Evolutionary conservation across 2,113 vertebrate genomes (phyloP).

Genomic region (Anthoscopus minutus): DNA sequence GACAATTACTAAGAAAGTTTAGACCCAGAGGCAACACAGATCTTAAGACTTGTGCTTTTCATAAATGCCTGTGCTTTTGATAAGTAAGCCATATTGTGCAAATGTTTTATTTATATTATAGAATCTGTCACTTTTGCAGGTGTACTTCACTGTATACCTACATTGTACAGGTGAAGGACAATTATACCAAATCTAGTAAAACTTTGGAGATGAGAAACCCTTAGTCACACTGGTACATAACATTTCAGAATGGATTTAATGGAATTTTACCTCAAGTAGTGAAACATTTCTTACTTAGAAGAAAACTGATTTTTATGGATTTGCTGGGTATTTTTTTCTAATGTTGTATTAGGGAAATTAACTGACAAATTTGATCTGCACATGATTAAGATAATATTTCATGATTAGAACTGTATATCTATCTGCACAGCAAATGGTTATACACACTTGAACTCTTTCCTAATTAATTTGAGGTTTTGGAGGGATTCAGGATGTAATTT

Average conservation of each 20-base stretch:
- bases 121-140: background rate
- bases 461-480: background rate
- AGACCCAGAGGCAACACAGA: background rate
- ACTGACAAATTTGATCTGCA: background rate
- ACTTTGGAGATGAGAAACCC: background rate
- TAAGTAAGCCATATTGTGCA: slow-evolving; percentile 31
- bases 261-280: background rate
- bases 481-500: background rate
- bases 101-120: slow-evolving; percentile 39
- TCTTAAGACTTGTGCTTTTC: slow-evolving; percentile 18
- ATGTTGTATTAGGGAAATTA: background rate
- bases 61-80: slow-evolving; percentile 8
- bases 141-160: background rate
- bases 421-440: background rate
- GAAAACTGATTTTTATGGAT: background rate
- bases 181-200: background rate
- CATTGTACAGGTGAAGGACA: background rate
- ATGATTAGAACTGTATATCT: background rate
- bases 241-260: background rate
- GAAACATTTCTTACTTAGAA: background rate
- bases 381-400: background rate
- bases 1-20: slow-evolving; percentile 8
- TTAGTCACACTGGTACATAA: background rate
- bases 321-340: background rate
- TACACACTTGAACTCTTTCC: background rate